These are phyloP conservation scores for Drosophila bunnanda DNA, from an alignment of 2,888 invertebrate species.

Conservation along the genomic window DNA sequence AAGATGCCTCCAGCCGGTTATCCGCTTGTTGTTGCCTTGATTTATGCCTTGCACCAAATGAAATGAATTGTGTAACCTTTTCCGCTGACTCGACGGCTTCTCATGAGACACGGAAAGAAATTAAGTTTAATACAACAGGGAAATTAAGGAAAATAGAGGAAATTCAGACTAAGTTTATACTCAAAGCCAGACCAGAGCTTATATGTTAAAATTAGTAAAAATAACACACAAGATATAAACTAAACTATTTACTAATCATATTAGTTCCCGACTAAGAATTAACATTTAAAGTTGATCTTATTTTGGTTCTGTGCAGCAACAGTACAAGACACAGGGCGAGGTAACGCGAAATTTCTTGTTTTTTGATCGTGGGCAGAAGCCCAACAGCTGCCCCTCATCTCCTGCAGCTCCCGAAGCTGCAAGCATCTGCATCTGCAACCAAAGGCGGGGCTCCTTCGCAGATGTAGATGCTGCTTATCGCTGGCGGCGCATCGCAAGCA, in stretches of 20 bases:
- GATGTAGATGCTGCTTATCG: conserved; percentile 62
- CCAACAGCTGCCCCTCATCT: conserved; percentile 15
- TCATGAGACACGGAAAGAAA: conserved; percentile 9
- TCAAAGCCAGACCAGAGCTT: too few species aligned
- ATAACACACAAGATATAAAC: too few species aligned
- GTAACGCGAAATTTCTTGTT: conserved; percentile 79
- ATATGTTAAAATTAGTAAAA: too few species aligned
- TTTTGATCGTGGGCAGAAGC: conserved; percentile 75
- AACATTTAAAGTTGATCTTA: background rate
- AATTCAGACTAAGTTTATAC: background rate
- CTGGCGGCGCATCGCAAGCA: conserved; percentile 68
- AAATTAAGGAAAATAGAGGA: background rate
- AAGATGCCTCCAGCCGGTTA: conserved; percentile 51
- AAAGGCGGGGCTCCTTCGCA: conserved; percentile 39
- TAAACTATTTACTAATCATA: background rate
- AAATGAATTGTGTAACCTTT: conserved; percentile 80
- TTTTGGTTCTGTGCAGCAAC: conserved; percentile 16
- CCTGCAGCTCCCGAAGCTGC: conserved; percentile 3
- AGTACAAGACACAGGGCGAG: conserved; percentile 43
- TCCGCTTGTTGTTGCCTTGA: conserved; percentile 74
- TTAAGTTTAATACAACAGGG: too few species aligned
- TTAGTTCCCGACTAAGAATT: background rate
- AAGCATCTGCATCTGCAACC: conserved; percentile 33
- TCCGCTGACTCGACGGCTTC: conserved; percentile 29
- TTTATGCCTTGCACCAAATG: conserved; percentile 80